Evolutionary conservation across 2,797 vertebrate genomes (phyloP), one percentile per base, ranked within the genome.

Genomic region (Poliocrania exsul): DNA sequence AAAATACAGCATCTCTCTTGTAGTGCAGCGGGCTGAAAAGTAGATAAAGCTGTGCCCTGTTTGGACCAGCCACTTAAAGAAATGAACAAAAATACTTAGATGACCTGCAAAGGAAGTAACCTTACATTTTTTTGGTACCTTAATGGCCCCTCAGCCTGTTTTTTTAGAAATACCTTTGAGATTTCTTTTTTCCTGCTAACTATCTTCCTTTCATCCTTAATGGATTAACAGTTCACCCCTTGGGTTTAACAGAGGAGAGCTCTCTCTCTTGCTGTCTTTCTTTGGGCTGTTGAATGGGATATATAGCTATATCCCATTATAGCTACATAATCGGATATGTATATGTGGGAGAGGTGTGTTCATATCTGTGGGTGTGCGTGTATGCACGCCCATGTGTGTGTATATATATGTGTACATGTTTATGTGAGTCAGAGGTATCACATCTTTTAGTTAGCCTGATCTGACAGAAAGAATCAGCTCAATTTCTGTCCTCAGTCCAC

Each of bases 201-300:
- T 81, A 18, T 57, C 66, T 87, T 94, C 53, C 61, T 92, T 92
- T 95, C 62, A 87, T 94, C 79, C 50, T 74, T 92, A 92, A 91
- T 91, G 72, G 40, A 74, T 92, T 89, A 69, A 71, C 80, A 86
- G 65, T 62, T 92, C 8, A 12, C 46, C 28, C 20, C 42, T 90
- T 65, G 49, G 53, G 50, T 94, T 83, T 88, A 75, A 51, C 26
- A 75, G 67, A 71, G 42, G 25, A 89, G 92, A 91, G 31, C 28
- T 42, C 37, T 38, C 38, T 65, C 15, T 92, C 62, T 69, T 47
- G 16, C 19, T 29, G 33, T 69, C 23, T 58, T 74, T 74, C n/a
- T 70, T 40, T 35, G 31, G 21, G 28, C 2, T 60, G 38, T 54
- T 77, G 53, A 81, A 72, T 29, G 42, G 17, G 49, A 66, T 73